Conservation (phyloP, 1,140 invertebrate genomes). For the Charaxes varanes region DNA sequence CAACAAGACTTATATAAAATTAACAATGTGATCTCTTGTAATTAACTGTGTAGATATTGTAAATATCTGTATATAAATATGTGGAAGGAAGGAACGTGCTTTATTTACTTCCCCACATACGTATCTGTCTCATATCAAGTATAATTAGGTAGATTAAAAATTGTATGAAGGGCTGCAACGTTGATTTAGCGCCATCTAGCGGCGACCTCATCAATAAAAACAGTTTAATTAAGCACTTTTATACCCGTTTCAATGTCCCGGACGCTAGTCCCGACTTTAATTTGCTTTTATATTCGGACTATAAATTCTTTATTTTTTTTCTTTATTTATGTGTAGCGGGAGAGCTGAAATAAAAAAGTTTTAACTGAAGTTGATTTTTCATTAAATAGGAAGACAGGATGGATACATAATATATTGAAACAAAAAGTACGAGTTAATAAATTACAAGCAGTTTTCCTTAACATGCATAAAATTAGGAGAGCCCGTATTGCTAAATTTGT, state of each 20-base stretch:
- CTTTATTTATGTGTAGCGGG: constrained; percentile 29
- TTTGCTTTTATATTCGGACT: constrained; percentile 52
- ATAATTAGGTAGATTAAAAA: constrained; percentile 51
- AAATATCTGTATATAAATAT: no score
- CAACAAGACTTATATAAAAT: no score
- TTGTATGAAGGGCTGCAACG: constrained; percentile 45
- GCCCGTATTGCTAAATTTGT: no score
- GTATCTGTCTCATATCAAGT: no score
- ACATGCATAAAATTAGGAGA: no score
- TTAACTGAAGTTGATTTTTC: constrained; percentile 15
- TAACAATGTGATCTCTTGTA: no score
- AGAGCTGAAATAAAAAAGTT: constrained; percentile 37
- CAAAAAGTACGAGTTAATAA: no score
- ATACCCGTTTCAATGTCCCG: constrained; percentile 51
- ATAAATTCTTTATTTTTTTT: constrained; percentile 51
- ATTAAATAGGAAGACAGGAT: neutral
- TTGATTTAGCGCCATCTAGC: constrained; percentile 70
- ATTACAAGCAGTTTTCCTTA: no score
- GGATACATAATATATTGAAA: no score
- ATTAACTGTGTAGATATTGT: no score
- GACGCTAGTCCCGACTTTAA: constrained; percentile 52
- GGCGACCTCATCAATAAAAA: constrained; percentile 68
- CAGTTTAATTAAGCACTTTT: constrained; percentile 72
- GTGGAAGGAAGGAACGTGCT: no score
- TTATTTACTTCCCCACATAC: no score